Evolutionary conservation across 2,888 invertebrate species (phyloP).

Genomic region (Diloba caeruleocephala): DNA sequence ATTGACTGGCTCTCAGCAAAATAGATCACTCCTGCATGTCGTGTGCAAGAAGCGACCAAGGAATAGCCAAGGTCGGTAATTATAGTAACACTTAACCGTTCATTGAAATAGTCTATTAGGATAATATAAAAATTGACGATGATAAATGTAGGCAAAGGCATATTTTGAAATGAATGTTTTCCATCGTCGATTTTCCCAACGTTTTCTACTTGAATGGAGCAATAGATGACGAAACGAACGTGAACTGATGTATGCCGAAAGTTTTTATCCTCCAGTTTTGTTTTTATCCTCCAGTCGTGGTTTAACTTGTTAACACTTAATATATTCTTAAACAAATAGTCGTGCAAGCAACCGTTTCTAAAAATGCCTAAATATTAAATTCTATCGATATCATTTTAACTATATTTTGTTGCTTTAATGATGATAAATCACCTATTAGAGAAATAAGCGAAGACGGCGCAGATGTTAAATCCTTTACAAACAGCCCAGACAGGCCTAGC

Average conservation of each 20-base stretch:
- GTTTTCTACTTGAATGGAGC: not conserved
- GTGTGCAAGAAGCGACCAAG: too few relatives aligned
- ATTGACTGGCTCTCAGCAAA: too few relatives aligned
- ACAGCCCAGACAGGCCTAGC: too few relatives aligned
- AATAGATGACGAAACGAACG: not conserved
- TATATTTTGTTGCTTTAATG: constrained; percentile 9
- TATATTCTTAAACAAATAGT: not conserved
- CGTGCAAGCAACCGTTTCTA: not conserved
- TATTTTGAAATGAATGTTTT: too few relatives aligned
- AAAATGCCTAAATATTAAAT: not conserved
- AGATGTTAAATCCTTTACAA: constrained; percentile 18
- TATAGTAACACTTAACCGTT: too few relatives aligned
- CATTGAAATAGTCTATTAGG: too few relatives aligned
- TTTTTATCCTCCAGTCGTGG: too few relatives aligned
- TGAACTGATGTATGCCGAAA: not conserved
- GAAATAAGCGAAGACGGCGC: constrained; percentile 11
- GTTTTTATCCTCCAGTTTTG: not conserved
- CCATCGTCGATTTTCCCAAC: too few relatives aligned
- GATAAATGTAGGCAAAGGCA: too few relatives aligned
- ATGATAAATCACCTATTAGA: constrained; percentile 34
- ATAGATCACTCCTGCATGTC: too few relatives aligned
- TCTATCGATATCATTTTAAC: not conserved
- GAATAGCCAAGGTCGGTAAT: too few relatives aligned
- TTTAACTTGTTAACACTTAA: constrained; percentile 1
- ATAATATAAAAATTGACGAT: too few relatives aligned